Evolutionary conservation across 2,888 invertebrate species (phyloP).

Genomic region (Aphrophora alni): DNA sequence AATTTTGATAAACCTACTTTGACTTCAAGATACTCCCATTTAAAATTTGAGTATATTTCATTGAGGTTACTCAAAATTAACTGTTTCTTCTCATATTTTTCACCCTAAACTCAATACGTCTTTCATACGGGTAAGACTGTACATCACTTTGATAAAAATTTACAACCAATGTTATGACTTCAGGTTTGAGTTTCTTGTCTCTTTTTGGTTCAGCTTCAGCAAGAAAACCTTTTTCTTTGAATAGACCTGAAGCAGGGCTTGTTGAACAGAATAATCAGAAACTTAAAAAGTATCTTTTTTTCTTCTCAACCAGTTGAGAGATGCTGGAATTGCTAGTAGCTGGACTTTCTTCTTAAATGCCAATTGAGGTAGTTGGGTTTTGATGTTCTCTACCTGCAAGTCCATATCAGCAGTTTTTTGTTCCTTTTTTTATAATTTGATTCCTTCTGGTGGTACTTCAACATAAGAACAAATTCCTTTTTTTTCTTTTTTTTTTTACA

Average conservation of each 20-base stretch:
- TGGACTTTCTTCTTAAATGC: too few relatives aligned
- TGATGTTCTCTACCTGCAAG: background rate
- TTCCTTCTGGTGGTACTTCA: background rate
- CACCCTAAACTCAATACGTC: background rate
- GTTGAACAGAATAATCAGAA: background rate
- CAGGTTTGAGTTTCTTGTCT: background rate
- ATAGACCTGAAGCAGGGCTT: background rate
- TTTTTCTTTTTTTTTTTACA: background rate
- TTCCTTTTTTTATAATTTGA: background rate
- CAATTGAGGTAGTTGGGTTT: too few relatives aligned
- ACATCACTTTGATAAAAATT: constrained; percentile 1
- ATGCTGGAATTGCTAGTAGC: background rate
- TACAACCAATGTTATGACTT: background rate
- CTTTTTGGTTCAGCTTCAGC: background rate
- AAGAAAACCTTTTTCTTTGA: background rate
- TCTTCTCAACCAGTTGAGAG: background rate
- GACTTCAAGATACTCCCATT: background rate
- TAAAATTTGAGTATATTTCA: constrained; percentile 7
- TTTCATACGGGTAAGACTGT: background rate
- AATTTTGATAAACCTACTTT: background rate
- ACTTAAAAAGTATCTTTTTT: background rate
- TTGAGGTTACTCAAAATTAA: background rate
- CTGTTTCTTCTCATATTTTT: background rate
- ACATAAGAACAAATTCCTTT: background rate
- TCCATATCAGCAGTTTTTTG: background rate